Base-by-base conservation (phyloP, 2,797 vertebrate species). In the Scleropages formosus region DNA sequence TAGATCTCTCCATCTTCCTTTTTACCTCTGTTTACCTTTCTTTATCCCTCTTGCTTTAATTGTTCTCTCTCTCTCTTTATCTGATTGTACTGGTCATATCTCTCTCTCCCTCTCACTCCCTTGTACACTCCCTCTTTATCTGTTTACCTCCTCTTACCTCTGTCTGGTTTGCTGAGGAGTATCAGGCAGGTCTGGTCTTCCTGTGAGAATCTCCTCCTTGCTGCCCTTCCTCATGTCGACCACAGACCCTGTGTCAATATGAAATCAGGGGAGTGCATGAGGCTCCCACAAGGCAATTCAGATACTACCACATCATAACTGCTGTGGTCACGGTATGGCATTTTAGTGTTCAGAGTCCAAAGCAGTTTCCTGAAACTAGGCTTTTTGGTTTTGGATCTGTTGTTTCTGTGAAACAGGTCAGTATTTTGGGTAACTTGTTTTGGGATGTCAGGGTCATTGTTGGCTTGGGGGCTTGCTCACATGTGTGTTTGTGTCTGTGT, bases 41-140 rank as follows among this genome's bases (percentile, higher is more conserved):
- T 56, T 76, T 79, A 80, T 80, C 81, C 74, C 72, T 13, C 73
- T 66, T 58, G 81, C 51, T 24, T 51, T 49, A 24, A 26, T 81
- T 76, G 10, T 69, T 78, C 73, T 60, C 72, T 74, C 46, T 64
- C 61, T 61, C 81, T 80, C 76, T 86, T 87, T 88, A 84, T 74
- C 78, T 82, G 82, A 83, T 65, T 79, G 81, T 84, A 70, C 66
- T 75, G 56, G 39, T 15, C 44, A n/a, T 64, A 8, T 74, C 67
- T 67, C 18, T 20, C 59, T 24, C 56, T 31, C 51, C 22, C 46
- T 18, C 61, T 63, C 60, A 4, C 62, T 51, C 51, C 77, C 56
- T 65, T 83, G 20, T 80, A 77, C 76, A 76, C 64, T 78, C 76
- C 75, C 82, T 82, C 69, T 75, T 80, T 60, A 75, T 80, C 78